Evolutionary conservation across 1,140 invertebrate species (phyloP), one percentile per base, ranked within the genome.

Genomic region (Hypsibius dujardini): DNA sequence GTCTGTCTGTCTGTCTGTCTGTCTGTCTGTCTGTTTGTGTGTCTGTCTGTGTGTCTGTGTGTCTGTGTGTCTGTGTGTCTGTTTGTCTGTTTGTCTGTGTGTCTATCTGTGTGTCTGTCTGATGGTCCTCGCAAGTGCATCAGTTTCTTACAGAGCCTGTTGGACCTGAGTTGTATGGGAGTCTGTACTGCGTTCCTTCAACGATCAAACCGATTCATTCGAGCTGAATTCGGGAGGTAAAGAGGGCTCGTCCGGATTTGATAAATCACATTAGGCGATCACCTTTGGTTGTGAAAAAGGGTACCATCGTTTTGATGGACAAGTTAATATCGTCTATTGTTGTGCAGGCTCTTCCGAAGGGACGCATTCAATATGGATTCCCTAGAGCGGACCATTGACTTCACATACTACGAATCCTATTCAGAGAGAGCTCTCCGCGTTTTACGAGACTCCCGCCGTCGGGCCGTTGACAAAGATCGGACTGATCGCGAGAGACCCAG

Each of bases 301-400:
- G n/a, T n/a, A n/a, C n/a, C n/a, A n/a, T n/a, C n/a, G n/a, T n/a
- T n/a, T n/a, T n/a, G n/a, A n/a, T n/a, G n/a, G n/a, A n/a, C n/a
- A n/a, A n/a, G n/a, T n/a, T n/a, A n/a, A n/a, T n/a, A n/a, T n/a
- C n/a, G n/a, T 67, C 12, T 14, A 67, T 67, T 67, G 7, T 56
- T 7, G n/a, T 67, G 62, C 42, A 67, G 62, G 42, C 62, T 67
- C 45, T 67, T 67, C 42, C 62, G 62, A 42, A 7, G 62, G 7
- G 62, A 67, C 3, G 62, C 62, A 3, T 67, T 67, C 62, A 67
- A 67, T 42, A 67, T 42, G 7, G 62, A 67, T 42, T 67, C 62
- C 3, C 62, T 67, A 3, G 62, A 67, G 42, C 62, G 62, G 7
- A 7, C 7, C 42, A 67, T 67, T 7, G 62, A 67, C 7, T 67